Conservation (phyloP, 1,140 invertebrate species). For the Venturia canescens region DNA sequence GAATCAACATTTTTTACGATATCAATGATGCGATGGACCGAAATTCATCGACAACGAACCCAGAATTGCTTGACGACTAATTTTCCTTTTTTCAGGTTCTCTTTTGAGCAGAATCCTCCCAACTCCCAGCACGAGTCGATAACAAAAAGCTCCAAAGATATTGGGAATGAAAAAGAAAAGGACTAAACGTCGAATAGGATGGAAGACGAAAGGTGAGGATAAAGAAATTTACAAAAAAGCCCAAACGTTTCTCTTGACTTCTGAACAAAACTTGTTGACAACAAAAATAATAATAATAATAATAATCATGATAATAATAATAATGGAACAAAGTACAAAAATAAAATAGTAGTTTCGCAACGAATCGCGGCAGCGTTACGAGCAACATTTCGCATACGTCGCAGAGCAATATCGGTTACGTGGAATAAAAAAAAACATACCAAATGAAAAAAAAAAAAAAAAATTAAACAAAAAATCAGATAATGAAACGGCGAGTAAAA, state of each 20-base stretch:
- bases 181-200: not conserved
- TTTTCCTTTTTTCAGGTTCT: constrained; percentile 25
- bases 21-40: too few relatives aligned
- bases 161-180: constrained; percentile 41
- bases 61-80: too few relatives aligned
- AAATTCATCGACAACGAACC: too few relatives aligned
- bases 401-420: too few relatives aligned
- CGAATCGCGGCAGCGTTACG: constrained; percentile 54
- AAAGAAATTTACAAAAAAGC: constrained; percentile 60
- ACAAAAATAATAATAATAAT: constrained; percentile 68
- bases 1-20: too few relatives aligned
- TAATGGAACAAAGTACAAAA: constrained; percentile 69
- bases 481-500: constrained; percentile 24
- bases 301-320: constrained; percentile 62
- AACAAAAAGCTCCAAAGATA: too few relatives aligned
- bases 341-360: constrained; percentile 47
- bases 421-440: constrained; percentile 40
- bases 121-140: not conserved
- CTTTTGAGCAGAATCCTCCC: not conserved
- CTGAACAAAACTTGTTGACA: constrained; percentile 75
- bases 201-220: constrained; percentile 44
- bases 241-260: constrained; percentile 59
- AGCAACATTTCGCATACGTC: too few relatives aligned
- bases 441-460: constrained; percentile 56
- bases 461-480: constrained; percentile 27